phyloP scores from a whole-genome alignment of 2,797 vertebrate species.

The Triplophysa bombifrons region DNA sequence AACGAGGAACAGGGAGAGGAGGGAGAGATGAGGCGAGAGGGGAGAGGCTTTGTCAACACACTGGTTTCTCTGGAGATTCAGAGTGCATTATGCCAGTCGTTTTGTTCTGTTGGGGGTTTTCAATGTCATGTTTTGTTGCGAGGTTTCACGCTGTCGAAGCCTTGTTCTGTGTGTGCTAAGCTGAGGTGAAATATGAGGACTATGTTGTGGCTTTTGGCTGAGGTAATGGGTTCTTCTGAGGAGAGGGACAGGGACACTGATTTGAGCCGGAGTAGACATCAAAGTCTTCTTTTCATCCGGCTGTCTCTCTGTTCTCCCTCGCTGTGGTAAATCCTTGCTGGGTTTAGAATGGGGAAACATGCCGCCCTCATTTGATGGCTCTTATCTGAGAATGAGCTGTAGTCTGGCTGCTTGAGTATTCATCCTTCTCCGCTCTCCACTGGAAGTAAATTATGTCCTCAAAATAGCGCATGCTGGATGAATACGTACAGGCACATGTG shows the following conservation, averaged over 20 bases:
- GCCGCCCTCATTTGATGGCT: slow-evolving; percentile 48
- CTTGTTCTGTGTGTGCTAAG: slow-evolving; percentile 22
- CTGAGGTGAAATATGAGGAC: slow-evolving; percentile 3
- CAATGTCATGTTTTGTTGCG: slow-evolving; percentile 23
- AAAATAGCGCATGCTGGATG: neutral
- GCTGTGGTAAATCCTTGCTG: slow-evolving; percentile 24
- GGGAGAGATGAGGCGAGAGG: slow-evolving; percentile 59
- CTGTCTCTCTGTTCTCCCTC: neutral
- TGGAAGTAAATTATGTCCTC: slow-evolving; percentile 34
- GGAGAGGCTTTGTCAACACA: slow-evolving; percentile 62
- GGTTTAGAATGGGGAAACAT: slow-evolving; percentile 31
- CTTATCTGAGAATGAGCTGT: slow-evolving; percentile 31
- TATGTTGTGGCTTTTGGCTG: neutral
- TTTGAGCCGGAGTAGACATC: slow-evolving; percentile 23
- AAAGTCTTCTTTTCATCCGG: slow-evolving; percentile 41
- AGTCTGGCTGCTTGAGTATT: slow-evolving; percentile 19
- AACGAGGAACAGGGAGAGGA: slow-evolving; percentile 50
- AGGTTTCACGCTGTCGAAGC: slow-evolving; percentile 12
- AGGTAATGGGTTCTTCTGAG: slow-evolving; percentile 38
- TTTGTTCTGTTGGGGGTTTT: slow-evolving; percentile 21
- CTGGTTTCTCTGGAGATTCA: slow-evolving; percentile 65
- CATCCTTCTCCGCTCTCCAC: slow-evolving; percentile 25
- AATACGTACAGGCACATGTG: neutral
- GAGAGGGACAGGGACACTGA: slow-evolving; percentile 21
- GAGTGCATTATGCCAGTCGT: slow-evolving; percentile 19